These are phyloP conservation scores for Anastrepha ludens DNA, from an alignment of 1,140 invertebrate genomes.

Conservation along the genomic window DNA sequence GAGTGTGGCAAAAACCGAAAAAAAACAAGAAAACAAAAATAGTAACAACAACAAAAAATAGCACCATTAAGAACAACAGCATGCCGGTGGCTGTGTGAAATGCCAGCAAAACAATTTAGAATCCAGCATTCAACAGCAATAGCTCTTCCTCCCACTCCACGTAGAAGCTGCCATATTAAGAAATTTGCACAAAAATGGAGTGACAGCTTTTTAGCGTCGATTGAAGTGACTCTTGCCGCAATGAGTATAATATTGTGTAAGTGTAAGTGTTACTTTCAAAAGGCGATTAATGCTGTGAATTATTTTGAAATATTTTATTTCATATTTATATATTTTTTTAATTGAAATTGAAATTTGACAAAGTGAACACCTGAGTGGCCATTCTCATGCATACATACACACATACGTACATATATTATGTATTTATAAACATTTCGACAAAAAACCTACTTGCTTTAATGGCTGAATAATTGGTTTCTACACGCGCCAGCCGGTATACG, in stretches of 20 bases:
- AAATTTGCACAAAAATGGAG: background rate
- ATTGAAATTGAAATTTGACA: background rate
- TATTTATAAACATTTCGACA: background rate
- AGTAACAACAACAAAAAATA: background rate
- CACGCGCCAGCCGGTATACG: slow-evolving; percentile 15
- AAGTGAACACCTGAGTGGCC: background rate
- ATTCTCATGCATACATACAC: background rate
- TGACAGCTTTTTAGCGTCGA: slow-evolving; percentile 22
- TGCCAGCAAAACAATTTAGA: background rate
- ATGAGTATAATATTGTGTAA: background rate
- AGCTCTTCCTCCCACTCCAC: background rate
- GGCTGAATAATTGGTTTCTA: slow-evolving; percentile 32
- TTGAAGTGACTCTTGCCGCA: background rate
- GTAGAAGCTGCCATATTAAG: background rate
- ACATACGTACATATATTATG: background rate
- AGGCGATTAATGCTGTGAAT: background rate
- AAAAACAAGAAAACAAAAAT: background rate
- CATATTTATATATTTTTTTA: background rate
- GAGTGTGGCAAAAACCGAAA: background rate
- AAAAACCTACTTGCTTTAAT: slow-evolving; percentile 16
- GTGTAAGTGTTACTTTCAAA: background rate
- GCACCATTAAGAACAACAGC: background rate
- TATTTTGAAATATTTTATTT: background rate
- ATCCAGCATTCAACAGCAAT: background rate
- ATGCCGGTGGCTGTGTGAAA: background rate